These are phyloP conservation scores for Diglossa cyanea DNA, from an alignment of 2,797 vertebrate genomes.

Conservation along the genomic window DNA sequence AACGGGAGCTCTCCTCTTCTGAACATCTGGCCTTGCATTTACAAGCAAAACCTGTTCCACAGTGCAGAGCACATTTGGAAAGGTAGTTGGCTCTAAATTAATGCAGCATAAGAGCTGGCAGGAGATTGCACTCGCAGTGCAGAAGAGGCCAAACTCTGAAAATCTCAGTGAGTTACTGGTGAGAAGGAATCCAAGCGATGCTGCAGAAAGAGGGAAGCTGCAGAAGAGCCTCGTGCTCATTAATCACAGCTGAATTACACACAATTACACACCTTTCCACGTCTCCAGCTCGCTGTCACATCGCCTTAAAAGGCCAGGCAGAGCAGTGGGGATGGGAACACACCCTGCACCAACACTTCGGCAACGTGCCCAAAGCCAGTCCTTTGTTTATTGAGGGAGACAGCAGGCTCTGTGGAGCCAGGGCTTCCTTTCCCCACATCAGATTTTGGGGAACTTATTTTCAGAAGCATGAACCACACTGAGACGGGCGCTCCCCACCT, in stretches of 20 bases:
- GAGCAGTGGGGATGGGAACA: slow-evolving; percentile 35
- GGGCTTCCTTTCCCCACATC: slow-evolving; percentile 57
- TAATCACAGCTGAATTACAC: slow-evolving; percentile 39
- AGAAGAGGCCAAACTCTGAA: slow-evolving; percentile 8
- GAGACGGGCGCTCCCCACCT: not conserved
- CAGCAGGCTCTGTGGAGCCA: slow-evolving; percentile 54
- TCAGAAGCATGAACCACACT: not conserved
- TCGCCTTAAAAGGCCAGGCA: slow-evolving; percentile 65
- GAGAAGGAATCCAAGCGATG: not conserved
- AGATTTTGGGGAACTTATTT: slow-evolving; percentile 53
- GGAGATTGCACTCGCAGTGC: not conserved
- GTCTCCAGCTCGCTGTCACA: slow-evolving; percentile 42
- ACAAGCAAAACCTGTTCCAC: slow-evolving; percentile 14
- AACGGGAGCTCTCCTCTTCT: slow-evolving; percentile 1
- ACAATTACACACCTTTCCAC: slow-evolving; percentile 48
- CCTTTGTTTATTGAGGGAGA: slow-evolving; percentile 63
- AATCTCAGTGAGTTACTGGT: not conserved
- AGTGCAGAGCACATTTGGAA: not conserved
- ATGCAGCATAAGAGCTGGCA: not conserved
- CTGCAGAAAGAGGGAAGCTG: not conserved
- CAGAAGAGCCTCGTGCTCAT: slow-evolving; percentile 3
- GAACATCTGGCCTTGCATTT: slow-evolving; percentile 22
- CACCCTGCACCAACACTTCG: slow-evolving; percentile 52
- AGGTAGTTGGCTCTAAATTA: not conserved
- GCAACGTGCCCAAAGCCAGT: slow-evolving; percentile 50